A percentile compares a stretch with the other conserved stretches of the same genome.
Evolutionary conservation across 2,113 vertebrate species (phyloP).

Genomic region (Bufo bufo): DNA sequence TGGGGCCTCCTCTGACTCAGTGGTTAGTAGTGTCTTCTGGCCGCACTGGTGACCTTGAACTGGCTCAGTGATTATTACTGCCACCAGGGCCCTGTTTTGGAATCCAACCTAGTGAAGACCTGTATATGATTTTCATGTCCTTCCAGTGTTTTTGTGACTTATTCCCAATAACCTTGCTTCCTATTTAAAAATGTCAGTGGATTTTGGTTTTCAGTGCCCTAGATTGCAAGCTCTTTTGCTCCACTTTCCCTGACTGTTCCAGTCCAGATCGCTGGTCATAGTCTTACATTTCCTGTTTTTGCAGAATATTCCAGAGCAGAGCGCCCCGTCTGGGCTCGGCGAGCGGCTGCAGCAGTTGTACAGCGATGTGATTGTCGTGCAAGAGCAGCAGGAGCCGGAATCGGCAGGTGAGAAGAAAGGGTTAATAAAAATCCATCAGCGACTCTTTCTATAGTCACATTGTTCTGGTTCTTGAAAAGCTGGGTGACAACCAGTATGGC

Average conservation of each 20-base stretch:
- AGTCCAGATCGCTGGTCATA: not conserved
- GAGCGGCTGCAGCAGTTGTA: constrained; percentile 38
- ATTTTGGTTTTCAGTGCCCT: not conserved
- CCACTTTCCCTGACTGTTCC: not conserved
- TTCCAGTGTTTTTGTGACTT: not conserved
- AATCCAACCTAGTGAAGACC: not conserved
- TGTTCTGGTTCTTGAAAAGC: no score
- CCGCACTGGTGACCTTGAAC: not conserved
- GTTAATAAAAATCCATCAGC: not conserved
- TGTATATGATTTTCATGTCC: not conserved
- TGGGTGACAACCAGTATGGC: no score
- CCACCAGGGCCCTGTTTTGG: no score
- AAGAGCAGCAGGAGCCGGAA: not conserved
- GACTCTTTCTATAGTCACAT: no score
- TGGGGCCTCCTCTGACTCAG: not conserved
- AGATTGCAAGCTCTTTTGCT: not conserved
- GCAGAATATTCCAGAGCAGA: constrained; percentile 16
- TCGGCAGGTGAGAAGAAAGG: not conserved
- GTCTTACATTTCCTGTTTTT: not conserved
- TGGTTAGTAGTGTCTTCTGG: not conserved
- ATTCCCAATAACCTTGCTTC: not conserved
- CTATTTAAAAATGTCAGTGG: no score
- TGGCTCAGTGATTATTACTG: not conserved
- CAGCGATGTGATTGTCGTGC: not conserved
- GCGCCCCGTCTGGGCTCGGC: not conserved